Conservation (phyloP, 2,888 invertebrate species). For the Coremacera marginata region DNA sequence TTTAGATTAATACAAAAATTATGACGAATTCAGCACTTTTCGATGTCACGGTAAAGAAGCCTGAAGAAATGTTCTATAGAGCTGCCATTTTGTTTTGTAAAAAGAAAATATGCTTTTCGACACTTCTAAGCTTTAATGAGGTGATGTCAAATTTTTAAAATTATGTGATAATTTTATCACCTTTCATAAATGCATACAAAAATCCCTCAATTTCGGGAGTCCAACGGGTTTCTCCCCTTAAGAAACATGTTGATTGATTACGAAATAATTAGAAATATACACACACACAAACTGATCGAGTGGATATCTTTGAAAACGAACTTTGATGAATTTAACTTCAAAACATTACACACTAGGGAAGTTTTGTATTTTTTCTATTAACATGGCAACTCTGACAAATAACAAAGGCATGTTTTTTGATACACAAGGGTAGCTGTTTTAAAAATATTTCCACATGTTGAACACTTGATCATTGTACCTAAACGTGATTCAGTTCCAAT, state of each 20-base stretch:
- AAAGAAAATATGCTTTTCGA: too few relatives aligned
- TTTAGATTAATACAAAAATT: too few relatives aligned
- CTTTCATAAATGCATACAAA: too few relatives aligned
- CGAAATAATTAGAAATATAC: not conserved
- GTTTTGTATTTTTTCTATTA: not conserved
- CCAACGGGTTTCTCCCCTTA: too few relatives aligned
- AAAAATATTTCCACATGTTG: not conserved
- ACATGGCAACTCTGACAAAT: not conserved
- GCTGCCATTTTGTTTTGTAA: too few relatives aligned
- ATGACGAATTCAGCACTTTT: too few relatives aligned
- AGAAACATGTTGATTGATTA: not conserved
- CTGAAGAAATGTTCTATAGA: too few relatives aligned
- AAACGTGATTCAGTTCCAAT: not conserved
- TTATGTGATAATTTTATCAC: too few relatives aligned
- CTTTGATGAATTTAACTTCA: not conserved
- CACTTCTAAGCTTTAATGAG: too few relatives aligned
- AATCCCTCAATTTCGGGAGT: too few relatives aligned
- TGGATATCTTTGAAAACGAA: not conserved
- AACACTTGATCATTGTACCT: slow-evolving; percentile 12
- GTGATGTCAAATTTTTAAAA: too few relatives aligned
- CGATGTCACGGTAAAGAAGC: too few relatives aligned
- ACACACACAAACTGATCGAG: slow-evolving; percentile 3
- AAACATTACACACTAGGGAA: not conserved
- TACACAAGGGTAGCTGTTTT: not conserved
- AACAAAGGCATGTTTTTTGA: not conserved